Conservation (phyloP, 2,888 invertebrate genomes). For the Dastarcus helophoroides region DNA sequence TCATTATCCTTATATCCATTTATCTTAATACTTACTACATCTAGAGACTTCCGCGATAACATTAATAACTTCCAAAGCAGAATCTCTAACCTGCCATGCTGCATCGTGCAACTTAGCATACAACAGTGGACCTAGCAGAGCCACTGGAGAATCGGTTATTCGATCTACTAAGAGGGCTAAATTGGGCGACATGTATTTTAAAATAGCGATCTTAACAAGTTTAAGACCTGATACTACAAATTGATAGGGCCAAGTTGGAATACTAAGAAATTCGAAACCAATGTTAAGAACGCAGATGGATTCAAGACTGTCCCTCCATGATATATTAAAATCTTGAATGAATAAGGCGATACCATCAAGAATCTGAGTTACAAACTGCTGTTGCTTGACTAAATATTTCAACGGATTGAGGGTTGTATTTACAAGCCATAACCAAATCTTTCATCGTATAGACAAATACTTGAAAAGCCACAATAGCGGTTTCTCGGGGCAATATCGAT, state of each 20-base stretch:
- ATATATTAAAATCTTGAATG: slow-evolving; percentile 57
- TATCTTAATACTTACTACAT: slow-evolving; percentile 5
- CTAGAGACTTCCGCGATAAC: slow-evolving; percentile 8
- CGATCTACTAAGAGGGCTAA: slow-evolving; percentile 61
- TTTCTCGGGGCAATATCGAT: slow-evolving; percentile 46
- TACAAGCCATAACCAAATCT: slow-evolving; percentile 36
- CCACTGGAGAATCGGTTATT: slow-evolving; percentile 48
- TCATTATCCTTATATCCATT: neutral
- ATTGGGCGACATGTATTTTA: slow-evolving; percentile 67
- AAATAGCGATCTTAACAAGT: slow-evolving; percentile 55
- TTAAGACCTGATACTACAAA: slow-evolving; percentile 54
- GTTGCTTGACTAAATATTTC: slow-evolving; percentile 4
- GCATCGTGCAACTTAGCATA: slow-evolving; percentile 58
- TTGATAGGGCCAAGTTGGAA: slow-evolving; percentile 40
- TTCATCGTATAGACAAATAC: slow-evolving; percentile 49
- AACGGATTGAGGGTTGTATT: slow-evolving; percentile 16
- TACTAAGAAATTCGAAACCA: slow-evolving; percentile 42
- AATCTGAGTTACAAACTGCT: slow-evolving; percentile 39
- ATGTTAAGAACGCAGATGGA: slow-evolving; percentile 52
- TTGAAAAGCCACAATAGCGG: slow-evolving; percentile 53
- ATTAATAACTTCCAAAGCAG: slow-evolving; percentile 59
- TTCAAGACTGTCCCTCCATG: slow-evolving; percentile 70
- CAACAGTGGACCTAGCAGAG: slow-evolving; percentile 54
- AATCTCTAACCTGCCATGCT: slow-evolving; percentile 71
- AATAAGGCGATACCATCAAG: slow-evolving; percentile 53